Evolutionary conservation across 2,888 invertebrate species (phyloP), one percentile per base, ranked within the genome.

Genomic region (Mesorhabditis sp.): DNA sequence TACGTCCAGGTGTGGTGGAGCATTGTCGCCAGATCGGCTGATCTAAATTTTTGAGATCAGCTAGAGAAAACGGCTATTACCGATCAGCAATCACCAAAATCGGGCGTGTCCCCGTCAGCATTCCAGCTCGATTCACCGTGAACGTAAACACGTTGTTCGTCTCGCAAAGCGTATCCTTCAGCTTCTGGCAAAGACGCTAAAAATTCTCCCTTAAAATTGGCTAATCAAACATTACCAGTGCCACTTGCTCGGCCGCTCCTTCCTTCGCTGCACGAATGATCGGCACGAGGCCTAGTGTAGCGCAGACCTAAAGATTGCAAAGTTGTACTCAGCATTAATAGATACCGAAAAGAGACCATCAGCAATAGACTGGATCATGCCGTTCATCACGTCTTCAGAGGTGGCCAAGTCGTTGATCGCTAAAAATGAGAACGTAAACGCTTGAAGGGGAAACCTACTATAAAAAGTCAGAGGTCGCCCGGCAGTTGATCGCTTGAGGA

Each of bases 1-100:
- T 99, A 99, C 0, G 97, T 98, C 98, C 98, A 99, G 0, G 98
- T 96, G 87, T 99, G 98, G 89, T 97, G 97, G 72, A 99, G 88
- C 43, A 95, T 95, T 62, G 97, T 98, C 2, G 96, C 95, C 90
- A 99, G 73, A 72, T 83, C 84, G 5, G 81, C 72, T 6, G 75
- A 71, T 0, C 74, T 70, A 58, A 61, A 70, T 50, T 42, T 61
- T 44, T 43, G 1, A 4, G 45, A 68, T 10, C 45, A 43, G 4
- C 13, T 4, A 45, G 45, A 50, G 28, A 44, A 58, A 15, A 3
- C 13, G 10, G 15, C 43, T 45, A 43, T n/a, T 43, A 69, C 73
- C 77, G 64, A 66, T 78, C 77, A 41, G 75, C 76, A n/a, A 77
- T 78, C 4, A 77, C 74, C 0, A 78, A 66, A 28, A 76, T 65